Evolutionary conservation across 1,140 invertebrate genomes (phyloP), one percentile per base, ranked within the genome.

Genomic region (Papilio polytes): DNA sequence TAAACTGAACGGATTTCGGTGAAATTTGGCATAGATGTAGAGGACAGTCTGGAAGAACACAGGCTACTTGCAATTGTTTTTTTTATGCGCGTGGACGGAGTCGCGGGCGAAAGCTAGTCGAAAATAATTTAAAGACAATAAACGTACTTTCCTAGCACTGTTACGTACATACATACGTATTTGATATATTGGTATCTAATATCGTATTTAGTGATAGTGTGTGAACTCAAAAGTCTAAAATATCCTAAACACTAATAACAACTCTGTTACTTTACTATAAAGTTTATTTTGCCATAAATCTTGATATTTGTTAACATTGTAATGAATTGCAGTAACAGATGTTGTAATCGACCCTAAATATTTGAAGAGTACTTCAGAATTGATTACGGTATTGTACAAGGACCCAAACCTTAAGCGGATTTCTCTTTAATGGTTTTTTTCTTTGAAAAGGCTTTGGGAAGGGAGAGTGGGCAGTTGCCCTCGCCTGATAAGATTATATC

Each of bases 391-490:
- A 88, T 90, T 89, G 90, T 89, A 88, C 84, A 85, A 87, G 88
- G 82, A 82, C 84, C 80, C 53, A 78, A 81, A 84, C 84, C 82
- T 79, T 91, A 93, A 94, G 91, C 89, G 89, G 92, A 94, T 94
- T 93, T 90, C 90, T 90, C 90, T 92, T 91, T 92, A 91, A 92
- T 93, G 90, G 88, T 41, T 87, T 87, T 90, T 89, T 84, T 86
- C 78, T 78, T 78, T 78, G 76, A 78, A 59, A 78, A 78, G 15
- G 76, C 31, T 63, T 78, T 78, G 63, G 15, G 76, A 26, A 53
- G 74, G 74, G 74, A 74, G 73, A 77, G 44, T 56, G 46, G 74
- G 46, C 51, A 78, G 26, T 78, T 31, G 76, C 31, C 18, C 53
- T 59, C 18, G 26, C 36, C 18, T 41, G 76, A 78, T 78, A 78